A percentile compares a stretch with the other conserved stretches of the same genome.
phyloP scores from a whole-genome alignment of 2,113 vertebrate genomes.

The Sturnira hondurensis region DNA sequence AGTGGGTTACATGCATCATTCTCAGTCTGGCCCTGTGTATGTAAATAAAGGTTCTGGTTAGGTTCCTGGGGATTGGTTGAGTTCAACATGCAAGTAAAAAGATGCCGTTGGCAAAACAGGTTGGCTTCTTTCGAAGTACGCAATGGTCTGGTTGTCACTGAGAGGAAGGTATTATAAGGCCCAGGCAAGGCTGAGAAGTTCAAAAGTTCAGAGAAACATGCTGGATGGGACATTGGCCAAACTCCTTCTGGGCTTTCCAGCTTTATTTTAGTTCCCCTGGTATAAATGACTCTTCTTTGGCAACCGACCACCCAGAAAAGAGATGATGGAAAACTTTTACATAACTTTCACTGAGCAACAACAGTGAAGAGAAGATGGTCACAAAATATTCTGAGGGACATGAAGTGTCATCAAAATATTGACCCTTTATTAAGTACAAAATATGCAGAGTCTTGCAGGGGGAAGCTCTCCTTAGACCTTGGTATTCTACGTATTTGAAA shows the following conservation, averaged over 20 bases:
- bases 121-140: background rate
- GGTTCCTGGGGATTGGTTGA: background rate
- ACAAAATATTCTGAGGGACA: background rate
- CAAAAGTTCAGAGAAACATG: background rate
- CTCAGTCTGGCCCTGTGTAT: too few species aligned
- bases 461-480: background rate
- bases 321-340: background rate
- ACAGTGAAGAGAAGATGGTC: background rate
- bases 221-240: background rate
- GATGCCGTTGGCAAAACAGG: background rate
- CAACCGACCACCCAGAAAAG: background rate
- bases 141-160: background rate
- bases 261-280: background rate
- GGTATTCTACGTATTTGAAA: background rate
- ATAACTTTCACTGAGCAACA: background rate
- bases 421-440: background rate
- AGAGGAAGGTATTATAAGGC: background rate
- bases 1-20: background rate
- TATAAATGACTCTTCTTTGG: background rate
- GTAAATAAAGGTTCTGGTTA: background rate
- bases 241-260: background rate
- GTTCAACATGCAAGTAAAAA: background rate
- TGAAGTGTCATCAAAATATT: background rate
- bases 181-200: background rate
- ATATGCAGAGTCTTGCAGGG: accelerated